phyloP scores from a whole-genome alignment of 2,888 invertebrate species.

The Eupithecia pulchellata region DNA sequence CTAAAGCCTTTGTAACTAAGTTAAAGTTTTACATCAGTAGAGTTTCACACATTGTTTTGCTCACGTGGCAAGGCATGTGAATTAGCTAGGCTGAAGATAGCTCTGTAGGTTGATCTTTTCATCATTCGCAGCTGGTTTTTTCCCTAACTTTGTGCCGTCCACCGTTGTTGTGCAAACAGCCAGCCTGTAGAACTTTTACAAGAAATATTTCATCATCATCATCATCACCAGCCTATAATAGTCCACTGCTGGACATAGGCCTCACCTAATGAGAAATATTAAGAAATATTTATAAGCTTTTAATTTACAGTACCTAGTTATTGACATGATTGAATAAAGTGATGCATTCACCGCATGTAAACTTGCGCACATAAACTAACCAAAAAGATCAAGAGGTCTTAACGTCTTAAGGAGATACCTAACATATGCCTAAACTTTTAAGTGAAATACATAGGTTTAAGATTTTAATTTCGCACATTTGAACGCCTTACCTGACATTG shows the following conservation, averaged over 20 bases:
- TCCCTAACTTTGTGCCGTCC: not conserved
- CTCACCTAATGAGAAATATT: too few relatives aligned
- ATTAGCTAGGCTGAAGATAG: not conserved
- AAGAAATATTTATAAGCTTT: too few relatives aligned
- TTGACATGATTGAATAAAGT: too few relatives aligned
- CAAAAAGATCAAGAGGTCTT: too few relatives aligned
- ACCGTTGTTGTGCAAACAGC: not conserved
- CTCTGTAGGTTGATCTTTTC: not conserved
- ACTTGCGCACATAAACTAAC: not conserved
- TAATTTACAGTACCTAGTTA: too few relatives aligned
- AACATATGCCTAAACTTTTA: not conserved
- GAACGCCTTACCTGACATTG: slow-evolving; percentile 20
- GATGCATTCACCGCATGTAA: too few relatives aligned
- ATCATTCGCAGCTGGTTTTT: not conserved
- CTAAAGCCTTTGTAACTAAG: not conserved
- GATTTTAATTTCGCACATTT: not conserved
- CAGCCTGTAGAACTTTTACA: not conserved
- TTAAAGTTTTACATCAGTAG: not conserved
- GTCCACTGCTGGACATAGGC: too few relatives aligned
- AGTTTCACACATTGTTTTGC: not conserved
- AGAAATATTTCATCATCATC: not conserved
- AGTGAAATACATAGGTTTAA: not conserved
- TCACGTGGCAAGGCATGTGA: not conserved
- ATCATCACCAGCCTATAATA: too few relatives aligned
- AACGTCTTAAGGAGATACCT: too few relatives aligned